A percentile compares a stretch with the other conserved stretches of the same genome.
These are phyloP conservation scores for Eutolmus rufibarbis DNA, from an alignment of 2,888 invertebrate species.

Conservation along the genomic window DNA sequence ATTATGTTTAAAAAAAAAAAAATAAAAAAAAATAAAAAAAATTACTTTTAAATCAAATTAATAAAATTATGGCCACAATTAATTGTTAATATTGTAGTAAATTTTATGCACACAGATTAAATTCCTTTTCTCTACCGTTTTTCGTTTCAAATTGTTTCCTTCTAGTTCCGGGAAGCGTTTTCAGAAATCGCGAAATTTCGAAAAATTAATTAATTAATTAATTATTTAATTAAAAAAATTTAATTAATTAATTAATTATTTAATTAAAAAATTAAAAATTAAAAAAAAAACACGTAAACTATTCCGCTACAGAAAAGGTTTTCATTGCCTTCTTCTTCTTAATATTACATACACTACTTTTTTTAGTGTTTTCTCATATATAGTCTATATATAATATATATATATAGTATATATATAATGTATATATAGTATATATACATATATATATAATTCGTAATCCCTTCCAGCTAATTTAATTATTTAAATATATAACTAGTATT, in stretches of 20 bases:
- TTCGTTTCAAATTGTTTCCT: slow-evolving; percentile 43
- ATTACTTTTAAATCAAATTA: not conserved
- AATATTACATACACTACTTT: not conserved
- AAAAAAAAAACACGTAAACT: not conserved
- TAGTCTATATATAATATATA: not conserved
- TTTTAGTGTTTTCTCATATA: not conserved
- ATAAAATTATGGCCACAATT: not conserved
- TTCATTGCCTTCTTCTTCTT: not conserved
- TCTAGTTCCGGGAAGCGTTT: not conserved
- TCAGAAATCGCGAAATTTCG: not conserved
- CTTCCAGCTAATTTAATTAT: slow-evolving; percentile 1
- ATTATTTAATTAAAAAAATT: too few relatives aligned
- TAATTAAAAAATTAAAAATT: not conserved
- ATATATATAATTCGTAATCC: not conserved
- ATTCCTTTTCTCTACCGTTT: not conserved
- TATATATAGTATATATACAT: not conserved
- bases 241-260: too few relatives aligned
- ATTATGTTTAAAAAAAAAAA: not conserved
- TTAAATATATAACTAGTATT: slow-evolving; percentile 37
- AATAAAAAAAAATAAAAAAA: not conserved
- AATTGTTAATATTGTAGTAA: slow-evolving; percentile 35
- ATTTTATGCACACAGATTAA: slow-evolving; percentile 34
- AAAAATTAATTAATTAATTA: too few relatives aligned
- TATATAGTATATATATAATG: not conserved
- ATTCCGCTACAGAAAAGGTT: slow-evolving; percentile 8